Evolutionary conservation across 2,797 vertebrate genomes (phyloP).

Genomic region (Anisognathus igniventris): DNA sequence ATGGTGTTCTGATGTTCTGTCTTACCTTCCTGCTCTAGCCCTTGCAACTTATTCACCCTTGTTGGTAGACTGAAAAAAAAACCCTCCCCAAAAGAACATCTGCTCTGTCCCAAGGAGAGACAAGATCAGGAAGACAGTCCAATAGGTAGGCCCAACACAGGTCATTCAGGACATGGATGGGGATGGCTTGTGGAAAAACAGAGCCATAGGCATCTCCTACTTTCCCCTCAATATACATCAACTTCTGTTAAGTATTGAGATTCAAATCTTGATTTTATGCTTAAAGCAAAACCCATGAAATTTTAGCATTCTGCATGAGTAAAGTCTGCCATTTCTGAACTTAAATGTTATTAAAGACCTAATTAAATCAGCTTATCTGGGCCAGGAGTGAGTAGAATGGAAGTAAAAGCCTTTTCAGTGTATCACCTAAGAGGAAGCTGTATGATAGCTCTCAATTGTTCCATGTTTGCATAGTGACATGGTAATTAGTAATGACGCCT

Average conservation of each 20-base stretch:
- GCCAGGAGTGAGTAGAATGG: neutral
- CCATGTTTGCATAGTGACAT: neutral
- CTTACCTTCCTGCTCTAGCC: constrained; percentile 30
- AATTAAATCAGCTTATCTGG: neutral
- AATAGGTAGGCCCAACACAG: neutral
- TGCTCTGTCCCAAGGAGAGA: neutral
- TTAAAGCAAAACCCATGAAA: neutral
- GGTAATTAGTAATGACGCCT: neutral
- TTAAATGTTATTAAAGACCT: neutral
- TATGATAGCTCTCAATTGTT: neutral
- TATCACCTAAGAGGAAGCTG: neutral
- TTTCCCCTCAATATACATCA: neutral
- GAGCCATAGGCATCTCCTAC: neutral
- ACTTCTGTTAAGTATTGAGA: neutral
- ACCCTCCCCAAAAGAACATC: neutral
- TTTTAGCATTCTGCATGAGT: neutral
- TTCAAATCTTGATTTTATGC: neutral
- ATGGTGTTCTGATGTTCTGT: neutral
- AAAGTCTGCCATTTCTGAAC: neutral
- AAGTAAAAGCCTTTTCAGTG: neutral
- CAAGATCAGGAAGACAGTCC: neutral
- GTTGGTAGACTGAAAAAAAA: neutral
- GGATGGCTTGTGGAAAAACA: neutral
- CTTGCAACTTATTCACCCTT: neutral
- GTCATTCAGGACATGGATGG: neutral